Conservation (phyloP, 2,888 invertebrate genomes). For the Invenusta paracnida region DNA sequence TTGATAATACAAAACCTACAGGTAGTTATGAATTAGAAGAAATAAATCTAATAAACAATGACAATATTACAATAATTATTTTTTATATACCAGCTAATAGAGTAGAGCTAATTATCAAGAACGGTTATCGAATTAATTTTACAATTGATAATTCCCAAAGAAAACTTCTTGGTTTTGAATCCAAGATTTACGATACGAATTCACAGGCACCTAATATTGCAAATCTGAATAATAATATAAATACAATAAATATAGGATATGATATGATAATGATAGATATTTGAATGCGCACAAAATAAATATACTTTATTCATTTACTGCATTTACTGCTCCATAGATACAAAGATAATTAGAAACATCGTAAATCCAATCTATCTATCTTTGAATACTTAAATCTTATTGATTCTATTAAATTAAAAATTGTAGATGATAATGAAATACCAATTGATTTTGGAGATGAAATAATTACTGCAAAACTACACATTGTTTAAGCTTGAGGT, state of each 20-base stretch:
- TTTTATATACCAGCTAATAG: background rate
- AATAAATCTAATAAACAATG: background rate
- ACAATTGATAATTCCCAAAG: background rate
- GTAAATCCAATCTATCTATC: background rate
- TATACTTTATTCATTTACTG: background rate
- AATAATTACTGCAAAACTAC: background rate
- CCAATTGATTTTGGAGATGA: background rate
- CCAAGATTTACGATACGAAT: background rate
- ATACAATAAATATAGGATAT: background rate
- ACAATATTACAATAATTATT: background rate
- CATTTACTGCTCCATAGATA: background rate
- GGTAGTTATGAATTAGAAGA: background rate
- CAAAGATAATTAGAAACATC: background rate
- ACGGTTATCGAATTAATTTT: background rate
- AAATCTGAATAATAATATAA: background rate
- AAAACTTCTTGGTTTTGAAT: background rate
- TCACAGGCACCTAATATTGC: background rate
- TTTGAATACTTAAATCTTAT: background rate
- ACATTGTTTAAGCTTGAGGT: background rate
- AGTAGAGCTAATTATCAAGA: background rate
- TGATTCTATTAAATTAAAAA: background rate
- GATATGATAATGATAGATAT: constrained; percentile 1
- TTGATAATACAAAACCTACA: background rate
- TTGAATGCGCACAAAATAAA: background rate
- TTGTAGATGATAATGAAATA: background rate